Conservation (phyloP, 1,140 invertebrate species). For the Aphelenchoides fujianensis region DNA sequence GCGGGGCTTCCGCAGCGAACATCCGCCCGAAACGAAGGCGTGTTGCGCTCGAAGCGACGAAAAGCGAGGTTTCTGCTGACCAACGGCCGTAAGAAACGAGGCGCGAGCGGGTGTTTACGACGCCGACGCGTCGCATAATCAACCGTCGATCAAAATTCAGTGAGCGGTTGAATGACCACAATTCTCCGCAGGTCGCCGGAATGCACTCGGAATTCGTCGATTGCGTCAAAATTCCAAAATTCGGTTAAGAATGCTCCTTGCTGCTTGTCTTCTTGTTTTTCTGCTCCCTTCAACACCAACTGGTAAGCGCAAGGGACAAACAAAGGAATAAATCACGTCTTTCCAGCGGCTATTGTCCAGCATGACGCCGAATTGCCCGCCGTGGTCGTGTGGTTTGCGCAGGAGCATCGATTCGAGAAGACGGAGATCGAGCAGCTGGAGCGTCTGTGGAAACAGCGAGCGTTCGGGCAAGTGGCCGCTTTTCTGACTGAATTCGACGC, state of each 20-base stretch:
- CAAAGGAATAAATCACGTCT: not conserved
- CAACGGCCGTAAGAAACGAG: not conserved
- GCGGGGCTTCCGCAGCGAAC: not conserved
- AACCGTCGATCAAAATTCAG: not conserved
- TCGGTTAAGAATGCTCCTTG: not conserved
- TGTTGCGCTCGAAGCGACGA: not conserved
- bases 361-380: not conserved
- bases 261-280: not conserved
- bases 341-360: not conserved
- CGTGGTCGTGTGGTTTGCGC: conserved; percentile 6
- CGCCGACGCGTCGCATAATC: not conserved
- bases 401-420: not conserved
- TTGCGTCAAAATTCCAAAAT: not conserved
- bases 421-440: not conserved
- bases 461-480: not conserved
- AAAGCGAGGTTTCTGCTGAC: not conserved
- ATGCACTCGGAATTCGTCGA: not conserved
- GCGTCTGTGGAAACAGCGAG: not conserved
- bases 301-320: not conserved
- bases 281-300: not conserved
- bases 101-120: not conserved
- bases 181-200: not conserved
- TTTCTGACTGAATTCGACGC: not conserved
- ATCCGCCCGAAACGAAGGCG: not conserved
- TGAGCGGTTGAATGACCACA: not conserved